A percentile compares a stretch with the other conserved stretches of the same genome.
phyloP scores from a whole-genome alignment of 2,888 invertebrate species.

The Smittia aterrima region DNA sequence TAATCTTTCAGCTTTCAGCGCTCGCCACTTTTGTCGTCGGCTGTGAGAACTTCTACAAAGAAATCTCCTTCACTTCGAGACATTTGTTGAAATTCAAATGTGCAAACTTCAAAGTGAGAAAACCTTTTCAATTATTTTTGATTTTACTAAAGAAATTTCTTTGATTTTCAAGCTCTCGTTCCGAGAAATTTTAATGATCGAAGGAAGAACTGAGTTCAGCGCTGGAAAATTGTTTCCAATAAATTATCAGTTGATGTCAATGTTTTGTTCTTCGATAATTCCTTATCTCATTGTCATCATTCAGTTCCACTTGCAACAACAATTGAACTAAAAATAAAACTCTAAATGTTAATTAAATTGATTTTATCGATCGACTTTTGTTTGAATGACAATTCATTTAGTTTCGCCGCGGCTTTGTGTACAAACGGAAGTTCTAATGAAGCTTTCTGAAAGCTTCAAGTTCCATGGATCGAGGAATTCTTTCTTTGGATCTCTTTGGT shows the following conservation, averaged over 20 bases:
- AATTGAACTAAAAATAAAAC: neutral
- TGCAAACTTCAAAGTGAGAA: too few relatives aligned
- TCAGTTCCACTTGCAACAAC: neutral
- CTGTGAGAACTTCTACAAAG: neutral
- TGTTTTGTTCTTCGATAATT: neutral
- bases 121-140: too few relatives aligned
- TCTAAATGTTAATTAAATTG: too few relatives aligned
- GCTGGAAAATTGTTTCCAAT: constrained; percentile 1
- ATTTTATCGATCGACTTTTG: too few relatives aligned
- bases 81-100: neutral
- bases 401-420: too few relatives aligned
- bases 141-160: too few relatives aligned
- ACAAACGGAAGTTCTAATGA: too few relatives aligned
- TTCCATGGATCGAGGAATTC: too few relatives aligned
- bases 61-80: neutral
- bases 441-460: too few relatives aligned
- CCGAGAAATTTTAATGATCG: neutral
- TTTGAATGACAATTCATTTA: too few relatives aligned
- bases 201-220: neutral
- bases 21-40: neutral
- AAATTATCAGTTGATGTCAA: neutral
- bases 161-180: too few relatives aligned
- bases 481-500: too few relatives aligned
- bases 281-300: neutral
- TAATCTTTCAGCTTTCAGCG: neutral